These are phyloP conservation scores for Zosterops lateralis DNA, from an alignment of 2,113 vertebrate genomes.

Conservation along the genomic window DNA sequence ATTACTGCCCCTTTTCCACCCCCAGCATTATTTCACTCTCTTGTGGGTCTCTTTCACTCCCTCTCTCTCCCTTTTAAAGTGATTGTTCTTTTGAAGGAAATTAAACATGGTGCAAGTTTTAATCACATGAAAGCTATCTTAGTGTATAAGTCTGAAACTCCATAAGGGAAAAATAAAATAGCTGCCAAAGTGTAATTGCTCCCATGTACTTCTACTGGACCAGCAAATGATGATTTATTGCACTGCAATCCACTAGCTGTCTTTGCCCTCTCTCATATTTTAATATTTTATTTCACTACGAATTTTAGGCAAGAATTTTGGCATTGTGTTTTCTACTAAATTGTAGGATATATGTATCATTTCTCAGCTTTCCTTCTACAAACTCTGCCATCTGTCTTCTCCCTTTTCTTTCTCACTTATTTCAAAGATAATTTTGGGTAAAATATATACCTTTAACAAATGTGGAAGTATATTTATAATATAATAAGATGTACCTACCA, in stretches of 20 bases:
- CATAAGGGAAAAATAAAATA: conserved; percentile 74
- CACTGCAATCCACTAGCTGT: neutral
- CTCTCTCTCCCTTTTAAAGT: conserved; percentile 24
- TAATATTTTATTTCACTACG: neutral
- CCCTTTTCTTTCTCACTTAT: neutral
- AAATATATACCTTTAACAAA: neutral
- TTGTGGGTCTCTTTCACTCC: conserved; percentile 47
- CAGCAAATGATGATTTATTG: conserved; percentile 63
- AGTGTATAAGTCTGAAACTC: conserved; percentile 68
- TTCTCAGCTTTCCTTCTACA: conserved; percentile 60
- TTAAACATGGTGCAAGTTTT: conserved; percentile 62
- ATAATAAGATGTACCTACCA: neutral
- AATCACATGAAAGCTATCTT: conserved; percentile 72
- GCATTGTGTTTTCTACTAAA: conserved; percentile 22
- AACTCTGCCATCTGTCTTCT: conserved; percentile 40
- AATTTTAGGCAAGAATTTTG: conserved; percentile 63
- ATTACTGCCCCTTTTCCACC: conserved; percentile 71
- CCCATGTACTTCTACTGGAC: conserved; percentile 67
- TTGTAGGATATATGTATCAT: conserved; percentile 28
- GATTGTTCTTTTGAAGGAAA: conserved; percentile 67
- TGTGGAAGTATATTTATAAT: neutral
- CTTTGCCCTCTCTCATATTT: conserved; percentile 25
- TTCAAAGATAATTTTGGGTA: neutral
- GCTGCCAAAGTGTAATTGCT: conserved; percentile 75
- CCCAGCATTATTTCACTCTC: conserved; percentile 66